A percentile compares a stretch with the other conserved stretches of the same genome.
Conservation (phyloP, 2,797 vertebrate genomes). For the Mycteria americana region DNA sequence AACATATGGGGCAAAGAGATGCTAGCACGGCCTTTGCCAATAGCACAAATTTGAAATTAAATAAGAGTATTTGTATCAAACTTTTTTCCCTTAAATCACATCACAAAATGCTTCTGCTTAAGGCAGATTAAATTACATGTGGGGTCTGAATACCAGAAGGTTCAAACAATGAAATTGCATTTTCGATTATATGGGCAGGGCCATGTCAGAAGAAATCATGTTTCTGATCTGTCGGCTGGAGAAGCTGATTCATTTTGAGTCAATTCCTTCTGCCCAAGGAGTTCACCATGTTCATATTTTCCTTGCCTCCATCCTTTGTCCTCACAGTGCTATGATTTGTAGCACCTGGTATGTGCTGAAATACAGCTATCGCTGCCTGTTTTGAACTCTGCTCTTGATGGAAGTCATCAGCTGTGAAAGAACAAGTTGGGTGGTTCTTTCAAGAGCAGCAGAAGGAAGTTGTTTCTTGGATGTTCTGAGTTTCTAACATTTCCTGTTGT, state of each 20-base stretch:
- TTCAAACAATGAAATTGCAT: constrained; percentile 37
- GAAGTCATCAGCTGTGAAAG: not conserved
- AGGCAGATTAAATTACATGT: constrained; percentile 38
- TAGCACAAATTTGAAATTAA: constrained; percentile 25
- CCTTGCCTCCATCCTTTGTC: not conserved
- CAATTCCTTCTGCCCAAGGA: not conserved
- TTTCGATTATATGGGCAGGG: constrained; percentile 23
- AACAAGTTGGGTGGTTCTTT: not conserved
- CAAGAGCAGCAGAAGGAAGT: not conserved
- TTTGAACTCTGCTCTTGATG: not conserved
- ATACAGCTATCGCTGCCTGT: not conserved
- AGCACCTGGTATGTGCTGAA: not conserved
- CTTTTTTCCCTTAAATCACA: not conserved
- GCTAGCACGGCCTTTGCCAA: not conserved
- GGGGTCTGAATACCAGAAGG: constrained; percentile 24
- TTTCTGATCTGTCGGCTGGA: not conserved
- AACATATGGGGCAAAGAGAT: not conserved
- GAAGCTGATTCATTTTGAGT: not conserved
- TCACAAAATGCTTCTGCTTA: constrained; percentile 43
- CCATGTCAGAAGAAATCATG: not conserved
- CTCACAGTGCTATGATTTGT: not conserved
- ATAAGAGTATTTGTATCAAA: constrained; percentile 32
- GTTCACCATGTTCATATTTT: not conserved
- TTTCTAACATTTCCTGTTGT: not conserved
- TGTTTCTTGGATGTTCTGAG: not conserved